These are phyloP conservation scores for Philopotamus ludificatus DNA, from an alignment of 1,140 invertebrate species.

Conservation along the genomic window DNA sequence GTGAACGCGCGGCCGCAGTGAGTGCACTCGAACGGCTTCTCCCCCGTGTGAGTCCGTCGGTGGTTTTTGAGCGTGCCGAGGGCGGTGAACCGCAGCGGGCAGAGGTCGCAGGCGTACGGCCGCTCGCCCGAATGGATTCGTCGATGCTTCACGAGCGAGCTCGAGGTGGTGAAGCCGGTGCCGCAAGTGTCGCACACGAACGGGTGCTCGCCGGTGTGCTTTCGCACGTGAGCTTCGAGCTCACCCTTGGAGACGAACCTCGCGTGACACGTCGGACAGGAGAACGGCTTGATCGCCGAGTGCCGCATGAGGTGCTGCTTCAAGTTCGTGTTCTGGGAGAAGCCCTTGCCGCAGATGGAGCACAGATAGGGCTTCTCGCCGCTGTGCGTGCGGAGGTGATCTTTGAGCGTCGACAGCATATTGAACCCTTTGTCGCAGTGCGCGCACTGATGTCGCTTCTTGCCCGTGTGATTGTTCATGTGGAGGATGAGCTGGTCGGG, in stretches of 20 bases:
- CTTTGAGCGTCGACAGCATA: slow-evolving; percentile 49
- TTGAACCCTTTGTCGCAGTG: slow-evolving; percentile 45
- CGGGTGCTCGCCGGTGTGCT: slow-evolving; percentile 60
- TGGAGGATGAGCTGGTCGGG: slow-evolving; percentile 38
- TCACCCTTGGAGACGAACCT: slow-evolving; percentile 48
- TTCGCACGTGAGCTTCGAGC: slow-evolving; percentile 54
- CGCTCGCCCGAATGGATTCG: slow-evolving; percentile 71
- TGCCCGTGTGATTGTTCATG: slow-evolving; percentile 40
- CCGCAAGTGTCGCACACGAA: slow-evolving; percentile 67
- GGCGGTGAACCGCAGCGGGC: slow-evolving; percentile 70
- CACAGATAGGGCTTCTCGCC: slow-evolving; percentile 51
- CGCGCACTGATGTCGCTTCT: slow-evolving; percentile 36
- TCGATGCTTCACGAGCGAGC: slow-evolving; percentile 57
- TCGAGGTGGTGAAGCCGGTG: slow-evolving; percentile 68
- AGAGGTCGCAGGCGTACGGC: slow-evolving; percentile 80
- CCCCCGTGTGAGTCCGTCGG: slow-evolving; percentile 63
- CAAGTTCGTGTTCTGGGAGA: slow-evolving; percentile 50
- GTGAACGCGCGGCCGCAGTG: slow-evolving; percentile 35
- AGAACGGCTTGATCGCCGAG: slow-evolving; percentile 48
- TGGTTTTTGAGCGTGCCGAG: slow-evolving; percentile 59
- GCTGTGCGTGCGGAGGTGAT: slow-evolving; percentile 50
- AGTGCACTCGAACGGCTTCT: slow-evolving; percentile 57
- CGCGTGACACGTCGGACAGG: slow-evolving; percentile 45
- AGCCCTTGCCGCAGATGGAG: slow-evolving; percentile 48
- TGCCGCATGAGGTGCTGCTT: slow-evolving; percentile 50